Conservation (phyloP, 2,113 vertebrate species). For the Otis tarda region DNA sequence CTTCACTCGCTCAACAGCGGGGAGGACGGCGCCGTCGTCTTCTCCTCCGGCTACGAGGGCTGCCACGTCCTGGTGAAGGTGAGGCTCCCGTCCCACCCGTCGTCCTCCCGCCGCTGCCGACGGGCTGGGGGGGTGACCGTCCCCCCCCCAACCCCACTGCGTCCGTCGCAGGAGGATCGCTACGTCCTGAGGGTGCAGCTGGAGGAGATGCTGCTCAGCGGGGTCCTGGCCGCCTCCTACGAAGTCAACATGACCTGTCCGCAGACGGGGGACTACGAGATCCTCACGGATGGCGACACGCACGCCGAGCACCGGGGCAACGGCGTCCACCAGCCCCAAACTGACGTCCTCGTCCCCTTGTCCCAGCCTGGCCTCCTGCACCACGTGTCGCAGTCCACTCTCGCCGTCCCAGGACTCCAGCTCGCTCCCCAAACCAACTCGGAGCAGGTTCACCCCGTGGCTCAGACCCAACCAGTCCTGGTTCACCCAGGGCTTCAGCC, state of each 20-base stretch:
- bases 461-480: not conserved
- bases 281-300: accelerated
- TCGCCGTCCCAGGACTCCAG: not conserved
- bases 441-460: not conserved
- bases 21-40: not conserved
- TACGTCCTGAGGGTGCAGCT: constrained; percentile 39
- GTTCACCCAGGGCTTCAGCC: not conserved
- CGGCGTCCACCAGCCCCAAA: not conserved
- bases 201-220: constrained; percentile 19
- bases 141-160: accelerated
- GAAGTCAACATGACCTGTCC: constrained; percentile 66
- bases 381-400: not conserved
- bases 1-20: constrained; percentile 55
- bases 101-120: accelerated
- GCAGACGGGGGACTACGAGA: accelerated
- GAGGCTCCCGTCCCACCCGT: accelerated
- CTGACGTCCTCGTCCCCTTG: not conserved
- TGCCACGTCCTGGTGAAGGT: constrained; percentile 68
- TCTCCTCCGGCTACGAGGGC: constrained; percentile 63
- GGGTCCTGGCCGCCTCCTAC: not conserved
- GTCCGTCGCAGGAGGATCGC: not conserved
- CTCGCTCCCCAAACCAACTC: not conserved
- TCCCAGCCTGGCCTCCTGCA: not conserved
- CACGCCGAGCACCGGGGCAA: not conserved
- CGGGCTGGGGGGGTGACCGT: not conserved